A percentile compares a stretch with the other conserved stretches of the same genome.
phyloP scores from a whole-genome alignment of 2,113 vertebrate species.

The Clinocottus analis region DNA sequence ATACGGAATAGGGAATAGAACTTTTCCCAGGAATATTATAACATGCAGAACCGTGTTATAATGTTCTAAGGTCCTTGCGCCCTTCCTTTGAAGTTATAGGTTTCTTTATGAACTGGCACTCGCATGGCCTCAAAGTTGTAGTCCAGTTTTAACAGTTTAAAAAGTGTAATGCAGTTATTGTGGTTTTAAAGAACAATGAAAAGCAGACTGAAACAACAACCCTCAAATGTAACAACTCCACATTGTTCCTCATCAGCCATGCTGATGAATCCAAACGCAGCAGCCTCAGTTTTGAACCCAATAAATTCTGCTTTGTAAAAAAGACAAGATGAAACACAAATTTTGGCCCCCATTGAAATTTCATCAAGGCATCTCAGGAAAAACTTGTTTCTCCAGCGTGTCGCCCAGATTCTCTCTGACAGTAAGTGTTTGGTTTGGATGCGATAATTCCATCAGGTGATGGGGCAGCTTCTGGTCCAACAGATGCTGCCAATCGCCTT shows the following conservation, averaged over 20 bases:
- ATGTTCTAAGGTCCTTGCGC: background rate
- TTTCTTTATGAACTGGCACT: background rate
- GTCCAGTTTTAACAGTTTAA: background rate
- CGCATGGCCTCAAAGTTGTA: background rate
- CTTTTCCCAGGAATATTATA: too few relatives aligned
- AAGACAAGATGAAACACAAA: slow-evolving; percentile 38
- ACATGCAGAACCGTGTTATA: too few relatives aligned
- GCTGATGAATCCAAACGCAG: slow-evolving; percentile 4
- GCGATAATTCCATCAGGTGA: slow-evolving; percentile 70
- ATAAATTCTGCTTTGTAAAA: slow-evolving; percentile 22
- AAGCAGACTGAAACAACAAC: slow-evolving; percentile 10
- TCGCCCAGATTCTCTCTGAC: slow-evolving; percentile 31
- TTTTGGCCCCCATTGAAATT: slow-evolving; percentile 35
- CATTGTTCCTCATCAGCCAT: slow-evolving; percentile 1
- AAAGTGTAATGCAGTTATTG: slow-evolving; percentile 2
- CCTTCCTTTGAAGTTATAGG: background rate
- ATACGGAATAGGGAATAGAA: background rate
- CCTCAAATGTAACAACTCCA: background rate
- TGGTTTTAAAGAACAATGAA: background rate
- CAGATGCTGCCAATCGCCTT: slow-evolving; percentile 69
- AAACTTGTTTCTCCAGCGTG: slow-evolving; percentile 14
- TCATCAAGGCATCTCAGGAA: slow-evolving; percentile 26
- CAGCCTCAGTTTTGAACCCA: background rate
- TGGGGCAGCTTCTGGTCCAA: slow-evolving; percentile 54
- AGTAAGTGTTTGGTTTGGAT: slow-evolving; percentile 35